These are phyloP conservation scores for Aurelia aurita complex sp. Pacific DNA, from an alignment of 30 jellyfish, hydroid and myxozoan species.

Conservation along the genomic window DNA sequence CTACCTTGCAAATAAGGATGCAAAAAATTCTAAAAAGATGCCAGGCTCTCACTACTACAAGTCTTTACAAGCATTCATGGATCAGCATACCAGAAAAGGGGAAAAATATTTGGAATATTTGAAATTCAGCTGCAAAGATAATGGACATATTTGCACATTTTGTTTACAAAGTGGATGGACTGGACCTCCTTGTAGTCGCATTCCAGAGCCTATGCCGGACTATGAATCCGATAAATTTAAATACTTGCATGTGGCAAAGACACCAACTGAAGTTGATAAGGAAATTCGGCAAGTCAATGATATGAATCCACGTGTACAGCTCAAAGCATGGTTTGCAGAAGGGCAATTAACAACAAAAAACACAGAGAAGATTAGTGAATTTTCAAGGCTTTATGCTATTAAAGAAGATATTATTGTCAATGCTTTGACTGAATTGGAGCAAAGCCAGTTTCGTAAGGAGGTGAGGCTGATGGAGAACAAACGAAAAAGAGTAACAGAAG, in stretches of 20 bases:
- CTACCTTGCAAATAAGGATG: conserved; percentile 9
- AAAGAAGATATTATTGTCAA: conserved; percentile 20
- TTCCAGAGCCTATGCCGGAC: conserved; percentile 56
- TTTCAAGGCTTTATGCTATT: conserved; percentile 15
- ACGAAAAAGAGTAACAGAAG: conserved; percentile 29
- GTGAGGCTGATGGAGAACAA: conserved; percentile 20
- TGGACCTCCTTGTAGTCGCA: conserved; percentile 20
- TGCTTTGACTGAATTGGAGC: conserved; percentile 25
- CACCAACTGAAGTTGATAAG: conserved; percentile 24
- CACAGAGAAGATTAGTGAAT: conserved; percentile 4
- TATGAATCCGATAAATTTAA: neutral
- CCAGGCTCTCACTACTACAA: conserved; percentile 38
- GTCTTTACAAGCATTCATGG: conserved; percentile 12
- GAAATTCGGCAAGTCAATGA: conserved; percentile 23
- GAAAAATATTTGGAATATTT: conserved; percentile 1
- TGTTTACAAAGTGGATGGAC: conserved; percentile 13
- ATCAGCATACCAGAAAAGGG: conserved; percentile 12
- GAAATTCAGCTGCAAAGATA: neutral
- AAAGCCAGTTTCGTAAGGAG: conserved; percentile 19
- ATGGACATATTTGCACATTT: conserved; percentile 4
- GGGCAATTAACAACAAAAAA: conserved; percentile 7
- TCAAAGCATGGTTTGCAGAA: neutral
- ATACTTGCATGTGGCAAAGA: conserved; percentile 9
- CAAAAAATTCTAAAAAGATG: neutral
- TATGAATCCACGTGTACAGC: conserved; percentile 26